A percentile compares a stretch with the other conserved stretches of the same genome.
These are phyloP conservation scores for Andrena fulva DNA, from an alignment of 2,888 invertebrate genomes.

Conservation along the genomic window DNA sequence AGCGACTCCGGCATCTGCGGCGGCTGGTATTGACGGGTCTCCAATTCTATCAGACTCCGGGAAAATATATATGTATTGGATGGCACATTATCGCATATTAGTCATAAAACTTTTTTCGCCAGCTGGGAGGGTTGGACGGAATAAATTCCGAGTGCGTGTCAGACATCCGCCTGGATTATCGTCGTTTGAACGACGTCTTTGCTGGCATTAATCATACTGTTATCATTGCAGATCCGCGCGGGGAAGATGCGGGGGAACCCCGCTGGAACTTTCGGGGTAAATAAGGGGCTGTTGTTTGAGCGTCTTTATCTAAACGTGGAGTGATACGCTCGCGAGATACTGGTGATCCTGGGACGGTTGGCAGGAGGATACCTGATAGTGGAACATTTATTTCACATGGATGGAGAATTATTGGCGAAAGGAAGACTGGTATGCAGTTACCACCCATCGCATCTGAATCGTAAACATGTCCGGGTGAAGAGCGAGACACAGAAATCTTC, in stretches of 20 bases:
- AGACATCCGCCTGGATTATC: conserved; percentile 73
- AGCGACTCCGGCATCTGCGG: conserved; percentile 72
- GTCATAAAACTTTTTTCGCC: conserved; percentile 78
- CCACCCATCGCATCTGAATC: background rate
- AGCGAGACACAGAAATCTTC: background rate
- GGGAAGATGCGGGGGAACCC: background rate
- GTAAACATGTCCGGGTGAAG: background rate
- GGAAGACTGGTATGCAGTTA: background rate
- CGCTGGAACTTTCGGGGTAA: background rate
- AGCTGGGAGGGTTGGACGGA: conserved; percentile 36
- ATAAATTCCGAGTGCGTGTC: conserved; percentile 75
- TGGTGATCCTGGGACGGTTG: background rate
- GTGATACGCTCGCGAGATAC: background rate
- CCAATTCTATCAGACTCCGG: conserved; percentile 76
- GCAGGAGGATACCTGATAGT: background rate
- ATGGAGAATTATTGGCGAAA: background rate
- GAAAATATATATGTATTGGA: conserved; percentile 77
- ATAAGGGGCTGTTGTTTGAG: background rate
- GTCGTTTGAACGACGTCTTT: conserved; percentile 34
- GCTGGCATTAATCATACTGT: conserved; percentile 55
- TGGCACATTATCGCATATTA: conserved; percentile 81
- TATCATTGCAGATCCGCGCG: conserved; percentile 8
- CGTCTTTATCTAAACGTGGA: background rate
- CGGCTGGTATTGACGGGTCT: conserved; percentile 80
- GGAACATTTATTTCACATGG: background rate